Evolutionary conservation across 30 jellyfish, hydroid and myxozoan species (phyloP), one percentile per base, ranked within the genome.

Genomic region (Calvadosia cruxmelitensis): DNA sequence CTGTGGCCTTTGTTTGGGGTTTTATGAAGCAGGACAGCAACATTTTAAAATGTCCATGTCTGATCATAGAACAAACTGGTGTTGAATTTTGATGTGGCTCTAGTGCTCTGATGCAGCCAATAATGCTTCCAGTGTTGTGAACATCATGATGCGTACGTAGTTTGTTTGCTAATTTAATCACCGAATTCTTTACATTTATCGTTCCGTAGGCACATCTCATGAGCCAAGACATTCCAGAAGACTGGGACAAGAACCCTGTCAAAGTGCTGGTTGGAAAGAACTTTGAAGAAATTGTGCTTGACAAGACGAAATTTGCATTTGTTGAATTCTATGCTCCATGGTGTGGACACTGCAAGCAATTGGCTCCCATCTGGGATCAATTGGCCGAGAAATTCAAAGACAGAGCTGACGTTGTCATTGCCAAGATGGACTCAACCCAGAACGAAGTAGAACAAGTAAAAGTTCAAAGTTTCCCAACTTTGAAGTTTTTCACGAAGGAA

Each of bases 311-410:
- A 66, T 75, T 76, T 74, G 98, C 74, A 28, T 72, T 89, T 23
- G 95, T 89, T 53, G 98, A 89, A 89, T 89, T 89, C 75, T 89
- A 92, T 80, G 99, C 99, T 36, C 99, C 99, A 82, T 92, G 99
- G 99, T 92, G 99, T 83, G 99, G 99, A 3, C 99, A 92, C 79
- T 92, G 99, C 80, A 84, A 92, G 70, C 95, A 83, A 53, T 61
- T 92, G 28, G 94, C 94, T 13, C 99, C 99, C 33, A 92, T 84
- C 77, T 92, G 99, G 99, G 99, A 92, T 61, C 71, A 92, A 67
- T 94, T 92, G 73, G 99, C 92, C 34, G 95, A 92, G 63, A 83
- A 92, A 66, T 78, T 52, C 79, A 72, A 79, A 72, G 99, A 92
- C 67, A 65, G 64, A 64, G 75, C 66, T 23, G 99, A 92, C 57